These are phyloP conservation scores for Nothocercus julius DNA, from an alignment of 2,113 vertebrate species.

Conservation along the genomic window DNA sequence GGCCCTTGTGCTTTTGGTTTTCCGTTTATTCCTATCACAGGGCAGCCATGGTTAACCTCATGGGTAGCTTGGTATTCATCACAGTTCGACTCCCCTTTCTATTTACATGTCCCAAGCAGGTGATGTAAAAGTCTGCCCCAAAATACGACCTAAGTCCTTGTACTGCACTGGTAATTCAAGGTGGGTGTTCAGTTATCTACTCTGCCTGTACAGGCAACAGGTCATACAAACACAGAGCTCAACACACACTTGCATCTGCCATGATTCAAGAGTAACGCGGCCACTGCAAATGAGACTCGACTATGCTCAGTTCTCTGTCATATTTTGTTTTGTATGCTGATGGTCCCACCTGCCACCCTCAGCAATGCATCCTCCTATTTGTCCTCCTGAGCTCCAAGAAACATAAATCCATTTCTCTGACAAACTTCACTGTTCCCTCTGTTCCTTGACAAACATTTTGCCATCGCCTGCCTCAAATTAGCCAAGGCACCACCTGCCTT, in stretches of 20 bases:
- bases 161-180: not conserved
- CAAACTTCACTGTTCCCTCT: not conserved
- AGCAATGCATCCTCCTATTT: not conserved
- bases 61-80: not conserved
- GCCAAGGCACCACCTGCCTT: not conserved
- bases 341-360: not conserved
- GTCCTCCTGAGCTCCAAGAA: conserved; percentile 19
- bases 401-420: not conserved
- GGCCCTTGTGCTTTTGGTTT: not conserved
- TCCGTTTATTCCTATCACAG: not conserved
- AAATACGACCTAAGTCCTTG: not conserved
- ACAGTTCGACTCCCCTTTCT: not conserved
- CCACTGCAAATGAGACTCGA: not conserved
- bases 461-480: not conserved
- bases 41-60: not conserved
- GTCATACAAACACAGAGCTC: not conserved
- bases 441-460: not conserved
- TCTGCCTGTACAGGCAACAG: not conserved
- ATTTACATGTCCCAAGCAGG: not conserved
- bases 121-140: not conserved
- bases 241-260: not conserved
- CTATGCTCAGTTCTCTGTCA: not conserved
- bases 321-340: conserved; percentile 2
- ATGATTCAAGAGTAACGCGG: accelerated
- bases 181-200: not conserved